A percentile compares a stretch with the other conserved stretches of the same genome.
Conservation (phyloP, 2,113 vertebrate species). For the Psophia crepitans region DNA sequence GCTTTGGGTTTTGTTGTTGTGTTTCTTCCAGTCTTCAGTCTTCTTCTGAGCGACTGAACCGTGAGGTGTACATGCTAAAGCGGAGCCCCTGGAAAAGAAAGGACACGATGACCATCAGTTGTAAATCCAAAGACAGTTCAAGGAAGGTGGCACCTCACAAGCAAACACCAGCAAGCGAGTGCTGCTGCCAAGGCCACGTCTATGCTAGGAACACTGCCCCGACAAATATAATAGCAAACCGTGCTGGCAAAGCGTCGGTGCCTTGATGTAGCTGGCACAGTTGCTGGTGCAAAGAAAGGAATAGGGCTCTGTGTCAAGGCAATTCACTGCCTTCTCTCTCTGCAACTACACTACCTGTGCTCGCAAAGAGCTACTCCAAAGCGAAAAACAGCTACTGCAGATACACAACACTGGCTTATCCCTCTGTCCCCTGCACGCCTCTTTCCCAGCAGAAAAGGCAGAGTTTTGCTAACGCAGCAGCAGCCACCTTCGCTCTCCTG, state of each 20-base stretch:
- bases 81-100: neutral
- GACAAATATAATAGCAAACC: neutral
- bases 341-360: neutral
- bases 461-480: neutral
- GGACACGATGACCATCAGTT: neutral
- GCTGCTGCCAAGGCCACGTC: neutral
- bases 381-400: rapidly evolving
- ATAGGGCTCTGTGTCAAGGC: neutral
- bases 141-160: neutral
- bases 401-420: neutral
- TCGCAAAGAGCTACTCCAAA: neutral
- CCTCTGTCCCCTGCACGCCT: neutral
- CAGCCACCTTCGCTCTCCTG: neutral
- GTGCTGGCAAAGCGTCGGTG: neutral
- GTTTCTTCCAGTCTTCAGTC: neutral
- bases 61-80: neutral
- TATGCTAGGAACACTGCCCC: neutral
- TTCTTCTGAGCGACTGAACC: neutral
- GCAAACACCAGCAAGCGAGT: neutral
- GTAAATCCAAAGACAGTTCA: neutral
- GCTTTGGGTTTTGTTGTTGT: neutral
- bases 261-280: neutral
- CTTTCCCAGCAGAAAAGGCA: neutral
- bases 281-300: neutral
- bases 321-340: neutral